phyloP scores from a whole-genome alignment of 2,113 vertebrate genomes.

The Myrmecophaga tridactyla region DNA sequence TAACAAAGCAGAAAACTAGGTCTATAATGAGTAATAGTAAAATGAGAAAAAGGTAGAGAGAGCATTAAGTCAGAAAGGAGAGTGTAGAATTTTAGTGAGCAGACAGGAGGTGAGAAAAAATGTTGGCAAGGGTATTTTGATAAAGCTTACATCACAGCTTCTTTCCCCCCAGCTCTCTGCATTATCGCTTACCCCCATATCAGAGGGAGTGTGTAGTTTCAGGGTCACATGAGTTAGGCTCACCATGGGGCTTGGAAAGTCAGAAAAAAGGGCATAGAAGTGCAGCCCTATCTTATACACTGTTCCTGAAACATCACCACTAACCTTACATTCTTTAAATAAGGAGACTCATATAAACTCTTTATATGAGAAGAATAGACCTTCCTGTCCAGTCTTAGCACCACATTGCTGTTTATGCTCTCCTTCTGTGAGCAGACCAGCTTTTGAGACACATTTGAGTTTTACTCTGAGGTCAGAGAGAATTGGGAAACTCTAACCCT shows the following conservation, averaged over 20 bases:
- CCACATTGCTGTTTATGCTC: too few species aligned
- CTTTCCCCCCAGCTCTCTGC: neutral
- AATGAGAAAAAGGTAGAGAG: neutral
- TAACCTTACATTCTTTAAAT: neutral
- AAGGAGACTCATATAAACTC: too few species aligned
- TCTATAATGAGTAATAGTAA: neutral
- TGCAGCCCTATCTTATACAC: neutral
- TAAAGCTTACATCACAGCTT: neutral
- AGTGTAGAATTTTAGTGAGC: neutral
- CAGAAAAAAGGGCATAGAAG: neutral
- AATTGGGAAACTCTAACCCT: fast-evolving
- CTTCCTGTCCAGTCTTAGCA: neutral
- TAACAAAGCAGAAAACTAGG: neutral
- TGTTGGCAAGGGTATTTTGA: neutral
- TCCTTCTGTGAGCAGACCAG: neutral
- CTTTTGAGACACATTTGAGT: neutral
- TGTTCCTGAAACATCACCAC: neutral
- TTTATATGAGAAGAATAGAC: neutral
- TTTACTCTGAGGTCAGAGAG: neutral
- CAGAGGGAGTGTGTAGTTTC: fast-evolving
- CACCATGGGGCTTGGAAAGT: neutral
- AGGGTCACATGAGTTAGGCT: neutral
- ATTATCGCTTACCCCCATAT: neutral
- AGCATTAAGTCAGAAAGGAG: neutral
- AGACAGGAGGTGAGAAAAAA: neutral